phyloP scores from a whole-genome alignment of 2,113 vertebrate species.

The Campylomormyrus tamandua region DNA sequence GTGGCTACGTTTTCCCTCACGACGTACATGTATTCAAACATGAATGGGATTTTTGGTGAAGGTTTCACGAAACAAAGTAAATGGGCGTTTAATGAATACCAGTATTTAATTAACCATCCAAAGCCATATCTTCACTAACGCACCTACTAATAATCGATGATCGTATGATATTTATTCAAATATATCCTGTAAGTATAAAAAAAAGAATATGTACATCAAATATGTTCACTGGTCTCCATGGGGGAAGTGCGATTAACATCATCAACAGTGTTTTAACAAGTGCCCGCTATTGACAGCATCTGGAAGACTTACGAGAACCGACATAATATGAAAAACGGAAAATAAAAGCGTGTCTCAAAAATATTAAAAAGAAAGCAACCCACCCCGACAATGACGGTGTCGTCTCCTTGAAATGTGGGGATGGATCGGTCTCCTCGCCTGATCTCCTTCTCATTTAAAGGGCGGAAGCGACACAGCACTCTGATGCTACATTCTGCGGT shows the following conservation, averaged over 20 bases:
- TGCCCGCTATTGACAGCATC: not conserved
- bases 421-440: conserved; percentile 73
- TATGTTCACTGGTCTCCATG: not conserved
- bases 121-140: not conserved
- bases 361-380: conserved; percentile 38
- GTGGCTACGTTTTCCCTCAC: not conserved
- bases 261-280: not conserved
- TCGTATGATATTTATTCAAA: not conserved
- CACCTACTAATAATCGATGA: not conserved
- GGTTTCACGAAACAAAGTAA: not conserved
- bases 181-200: not conserved
- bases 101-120: not conserved
- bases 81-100: not conserved
- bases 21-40: not conserved
- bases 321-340: not conserved
- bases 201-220: not conserved
- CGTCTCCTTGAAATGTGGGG: conserved; percentile 74
- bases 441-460: conserved; percentile 75
- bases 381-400: conserved; percentile 74
- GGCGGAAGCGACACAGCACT: conserved; percentile 81
- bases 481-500: conserved; percentile 77
- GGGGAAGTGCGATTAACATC: not conserved
- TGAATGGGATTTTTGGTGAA: not conserved
- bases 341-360: conserved; percentile 25
- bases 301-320: not conserved